Percentiles rank a stretch among this genome's conserved stretches.
Evolutionary conservation across 2,888 invertebrate species (phyloP).

Genomic region (Zhuqinia jingwanae): DNA sequence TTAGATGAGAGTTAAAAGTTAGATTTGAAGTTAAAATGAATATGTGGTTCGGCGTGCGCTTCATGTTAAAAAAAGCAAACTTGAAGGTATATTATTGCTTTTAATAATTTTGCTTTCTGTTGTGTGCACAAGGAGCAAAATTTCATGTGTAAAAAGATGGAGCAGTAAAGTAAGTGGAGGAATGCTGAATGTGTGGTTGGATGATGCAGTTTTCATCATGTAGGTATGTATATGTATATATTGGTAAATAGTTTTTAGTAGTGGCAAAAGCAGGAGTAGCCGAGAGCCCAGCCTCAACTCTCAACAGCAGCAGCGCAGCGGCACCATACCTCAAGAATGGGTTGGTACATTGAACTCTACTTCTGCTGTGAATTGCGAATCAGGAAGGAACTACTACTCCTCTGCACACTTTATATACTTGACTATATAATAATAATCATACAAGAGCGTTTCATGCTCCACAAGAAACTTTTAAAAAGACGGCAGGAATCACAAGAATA

Average conservation of each 20-base stretch:
- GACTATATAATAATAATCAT: too few relatives aligned
- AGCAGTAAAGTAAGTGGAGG: constrained; percentile 27
- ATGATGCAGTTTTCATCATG: not conserved
- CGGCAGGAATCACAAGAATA: too few relatives aligned
- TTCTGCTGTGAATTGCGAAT: constrained; percentile 36
- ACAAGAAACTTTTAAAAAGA: too few relatives aligned
- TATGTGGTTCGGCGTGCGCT: not conserved
- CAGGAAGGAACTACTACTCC: constrained; percentile 64
- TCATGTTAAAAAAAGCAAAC: not conserved
- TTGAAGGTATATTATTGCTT: not conserved
- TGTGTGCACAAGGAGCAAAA: too few relatives aligned
- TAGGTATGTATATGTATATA: too few relatives aligned
- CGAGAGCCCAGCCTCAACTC: not conserved
- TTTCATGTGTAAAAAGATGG: too few relatives aligned
- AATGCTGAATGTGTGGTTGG: not conserved
- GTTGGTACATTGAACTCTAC: constrained; percentile 68
- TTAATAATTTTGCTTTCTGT: not conserved
- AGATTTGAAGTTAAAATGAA: not conserved
- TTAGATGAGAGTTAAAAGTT: not conserved
- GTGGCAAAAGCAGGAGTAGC: constrained; percentile 1
- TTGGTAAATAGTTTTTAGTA: constrained; percentile 26
- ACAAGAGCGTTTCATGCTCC: too few relatives aligned
- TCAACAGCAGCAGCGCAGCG: not conserved
- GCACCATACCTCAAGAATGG: constrained; percentile 13
- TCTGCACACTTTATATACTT: constrained; percentile 22